Percentiles rank a stretch among this genome's conserved stretches.
These are phyloP conservation scores for Liasis olivaceus DNA, from an alignment of 2,797 vertebrate species.

Conservation along the genomic window DNA sequence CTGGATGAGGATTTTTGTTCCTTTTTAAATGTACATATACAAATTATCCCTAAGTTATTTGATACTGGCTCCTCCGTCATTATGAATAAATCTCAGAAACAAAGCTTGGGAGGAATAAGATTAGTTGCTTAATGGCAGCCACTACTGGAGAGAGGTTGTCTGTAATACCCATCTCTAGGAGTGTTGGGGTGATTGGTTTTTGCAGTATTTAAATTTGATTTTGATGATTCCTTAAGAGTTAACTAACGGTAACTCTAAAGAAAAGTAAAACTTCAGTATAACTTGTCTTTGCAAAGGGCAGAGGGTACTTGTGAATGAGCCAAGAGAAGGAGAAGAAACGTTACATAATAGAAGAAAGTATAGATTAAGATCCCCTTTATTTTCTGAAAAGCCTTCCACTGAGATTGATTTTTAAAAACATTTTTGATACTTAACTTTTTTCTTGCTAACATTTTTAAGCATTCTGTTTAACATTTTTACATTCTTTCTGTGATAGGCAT, in stretches of 20 bases:
- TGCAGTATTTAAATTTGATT: conserved; percentile 47
- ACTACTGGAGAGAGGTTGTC: not conserved
- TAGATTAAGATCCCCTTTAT: conserved; percentile 49
- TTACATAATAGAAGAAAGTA: conserved; percentile 55
- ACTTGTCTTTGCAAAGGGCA: conserved; percentile 47
- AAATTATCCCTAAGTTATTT: not conserved
- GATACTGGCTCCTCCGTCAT: not conserved
- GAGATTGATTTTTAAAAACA: conserved; percentile 21
- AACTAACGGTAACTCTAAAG: conserved; percentile 29
- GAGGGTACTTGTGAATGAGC: conserved; percentile 29
- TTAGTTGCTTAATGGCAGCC: not conserved
- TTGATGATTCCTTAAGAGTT: conserved; percentile 51
- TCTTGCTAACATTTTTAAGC: not conserved
- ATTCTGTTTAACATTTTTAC: not conserved
- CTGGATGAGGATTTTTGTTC: not conserved
- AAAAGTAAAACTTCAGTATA: conserved; percentile 42
- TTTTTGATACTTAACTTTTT: not conserved
- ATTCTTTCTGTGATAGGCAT: not conserved
- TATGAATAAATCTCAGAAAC: not conserved
- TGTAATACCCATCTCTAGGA: not conserved
- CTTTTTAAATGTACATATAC: not conserved
- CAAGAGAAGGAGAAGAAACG: conserved; percentile 43
- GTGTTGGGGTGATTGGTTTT: conserved; percentile 63
- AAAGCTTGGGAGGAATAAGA: not conserved
- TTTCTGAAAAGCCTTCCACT: conserved; percentile 38